Conservation (phyloP, 2,888 invertebrate genomes). For the Trachelus tabidus region DNA sequence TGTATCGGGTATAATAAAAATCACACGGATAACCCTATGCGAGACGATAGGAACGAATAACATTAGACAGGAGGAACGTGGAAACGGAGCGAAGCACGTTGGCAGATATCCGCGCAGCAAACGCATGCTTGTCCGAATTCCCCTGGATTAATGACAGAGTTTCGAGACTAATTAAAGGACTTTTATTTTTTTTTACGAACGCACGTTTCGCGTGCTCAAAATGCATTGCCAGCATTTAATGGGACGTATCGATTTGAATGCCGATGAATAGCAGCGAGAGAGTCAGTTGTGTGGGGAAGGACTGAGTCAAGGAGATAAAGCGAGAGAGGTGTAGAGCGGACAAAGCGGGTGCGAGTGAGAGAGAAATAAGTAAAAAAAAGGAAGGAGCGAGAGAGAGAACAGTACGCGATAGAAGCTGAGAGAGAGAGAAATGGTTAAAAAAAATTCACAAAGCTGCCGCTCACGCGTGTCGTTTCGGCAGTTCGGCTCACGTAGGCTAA, state of each 20-base stretch:
- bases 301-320: conserved; percentile 21
- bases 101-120: not conserved
- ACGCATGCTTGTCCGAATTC: not conserved
- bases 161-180: conserved; percentile 32
- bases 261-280: conserved; percentile 43
- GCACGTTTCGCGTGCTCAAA: conserved; percentile 31
- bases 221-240: conserved; percentile 39
- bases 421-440: not conserved
- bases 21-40: not conserved
- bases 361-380: not conserved
- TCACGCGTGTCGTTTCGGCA: not conserved
- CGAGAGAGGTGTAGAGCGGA: not conserved
- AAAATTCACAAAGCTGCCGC: not conserved
- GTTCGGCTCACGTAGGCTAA: not conserved
- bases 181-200: not conserved
- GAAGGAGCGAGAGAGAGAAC: conserved; percentile 5
- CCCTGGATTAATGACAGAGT: conserved; percentile 17
- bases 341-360: not conserved
- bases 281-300: conserved; percentile 21
- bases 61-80: not conserved
- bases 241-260: conserved; percentile 44
- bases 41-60: not conserved
- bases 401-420: conserved; percentile 10
- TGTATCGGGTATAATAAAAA: not conserved
- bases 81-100: not conserved